A percentile compares a stretch with the other conserved stretches of the same genome.
Evolutionary conservation across 2,888 invertebrate genomes (phyloP).

Genomic region (Bugulina stolonifera): DNA sequence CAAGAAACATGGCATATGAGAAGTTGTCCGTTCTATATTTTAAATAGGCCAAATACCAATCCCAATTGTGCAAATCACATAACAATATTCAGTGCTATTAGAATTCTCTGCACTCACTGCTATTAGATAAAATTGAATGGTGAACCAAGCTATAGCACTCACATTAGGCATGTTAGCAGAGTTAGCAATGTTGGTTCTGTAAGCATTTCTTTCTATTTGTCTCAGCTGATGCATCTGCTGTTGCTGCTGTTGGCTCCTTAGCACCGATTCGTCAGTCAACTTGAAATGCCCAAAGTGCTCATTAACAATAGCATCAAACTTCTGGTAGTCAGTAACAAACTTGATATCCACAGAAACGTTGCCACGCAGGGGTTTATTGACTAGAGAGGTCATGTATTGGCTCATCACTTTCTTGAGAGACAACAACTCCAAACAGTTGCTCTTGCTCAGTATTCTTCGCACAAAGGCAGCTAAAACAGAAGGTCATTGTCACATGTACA

Average conservation of each 20-base stretch:
- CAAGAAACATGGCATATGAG: too few species aligned
- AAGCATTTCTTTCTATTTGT: neutral
- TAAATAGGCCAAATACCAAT: too few species aligned
- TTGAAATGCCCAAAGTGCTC: slow-evolving; percentile 49
- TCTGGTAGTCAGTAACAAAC: slow-evolving; percentile 72
- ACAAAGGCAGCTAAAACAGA: slow-evolving; percentile 52
- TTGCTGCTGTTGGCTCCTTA: slow-evolving; percentile 6
- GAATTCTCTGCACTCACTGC: too few species aligned
- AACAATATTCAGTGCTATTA: too few species aligned
- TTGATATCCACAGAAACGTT: slow-evolving; percentile 66
- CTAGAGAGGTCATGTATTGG: slow-evolving; percentile 69
- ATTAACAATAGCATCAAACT: slow-evolving; percentile 67
- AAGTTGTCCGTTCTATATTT: too few species aligned
- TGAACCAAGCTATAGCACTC: too few species aligned
- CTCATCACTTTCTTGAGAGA: slow-evolving; percentile 73
- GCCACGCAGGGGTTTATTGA: slow-evolving; percentile 74
- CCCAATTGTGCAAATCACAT: too few species aligned
- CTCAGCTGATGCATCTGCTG: neutral
- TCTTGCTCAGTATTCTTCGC: slow-evolving; percentile 71
- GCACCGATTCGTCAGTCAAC: neutral
- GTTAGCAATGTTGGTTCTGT: neutral
- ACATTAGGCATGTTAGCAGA: too few species aligned
- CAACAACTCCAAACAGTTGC: slow-evolving; percentile 64
- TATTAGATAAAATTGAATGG: too few species aligned
- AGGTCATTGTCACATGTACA: neutral